Evolutionary conservation across 1,140 invertebrate species (phyloP), one percentile per base, ranked within the genome.

Genomic region (Orchestia grillus): DNA sequence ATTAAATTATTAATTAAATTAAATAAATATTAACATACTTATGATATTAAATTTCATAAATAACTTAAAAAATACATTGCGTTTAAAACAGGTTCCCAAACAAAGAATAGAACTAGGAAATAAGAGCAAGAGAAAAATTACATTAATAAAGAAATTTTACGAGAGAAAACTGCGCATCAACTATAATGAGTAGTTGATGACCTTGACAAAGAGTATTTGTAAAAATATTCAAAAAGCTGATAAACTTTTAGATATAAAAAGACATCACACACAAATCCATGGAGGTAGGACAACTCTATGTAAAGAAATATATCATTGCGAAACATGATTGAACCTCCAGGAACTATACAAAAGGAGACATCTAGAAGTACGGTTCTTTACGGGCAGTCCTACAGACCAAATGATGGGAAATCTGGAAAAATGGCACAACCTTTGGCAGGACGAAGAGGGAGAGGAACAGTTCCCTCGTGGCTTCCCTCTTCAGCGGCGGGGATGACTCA

Each of bases 381-480:
- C 6, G 19, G 47, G 47, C 47, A 53, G 47, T 53, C 47, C 47
- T 53, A 19, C 19, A 53, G 47, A 8, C 47, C 6, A 42, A 91
- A 11, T 88, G 28, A 43, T 11, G 4, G 42, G 88, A 44, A 43
- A 91, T 44, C 41, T 91, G 88, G 88, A 44, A 91, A 44, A 91
- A 44, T 41, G 6, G 88, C 6, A 3, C 19, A 77, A 23, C 11
- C 0, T 91, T 43, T 0, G 88, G 44, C 4, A n/a, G 92, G 44
- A 23, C 11, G 90, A 42, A 36, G 90, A 94, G 92, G 92, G 44
- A 45, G 44, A n/a, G 44, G 8, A 16, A 6, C 6, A 28, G 11
- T 40, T 45, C 92, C 92, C 92, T 94, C 90, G 42, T 42, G 44
- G 41, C 90, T 44, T 92, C 90, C 90, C 90, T 92, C 90, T 92